Conservation (phyloP, 2,797 vertebrate genomes). For the Parauchenoglanis ngamensis region DNA sequence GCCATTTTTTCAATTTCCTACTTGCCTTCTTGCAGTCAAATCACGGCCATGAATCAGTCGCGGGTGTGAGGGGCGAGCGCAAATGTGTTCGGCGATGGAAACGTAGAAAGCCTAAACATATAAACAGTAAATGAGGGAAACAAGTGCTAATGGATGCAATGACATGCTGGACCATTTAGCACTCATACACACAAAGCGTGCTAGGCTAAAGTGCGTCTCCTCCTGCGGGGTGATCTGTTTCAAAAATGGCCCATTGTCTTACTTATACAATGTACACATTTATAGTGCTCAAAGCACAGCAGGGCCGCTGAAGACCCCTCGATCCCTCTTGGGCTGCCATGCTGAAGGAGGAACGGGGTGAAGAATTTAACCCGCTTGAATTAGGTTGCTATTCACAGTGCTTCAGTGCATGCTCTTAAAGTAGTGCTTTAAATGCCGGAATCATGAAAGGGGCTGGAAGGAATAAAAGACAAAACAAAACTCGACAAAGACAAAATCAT, state of each 20-base stretch:
- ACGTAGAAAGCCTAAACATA: conserved; percentile 62
- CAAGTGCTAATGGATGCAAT: neutral
- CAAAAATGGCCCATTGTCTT: neutral
- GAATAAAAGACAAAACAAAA: neutral
- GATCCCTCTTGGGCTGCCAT: conserved; percentile 3
- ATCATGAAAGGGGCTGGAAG: conserved; percentile 1
- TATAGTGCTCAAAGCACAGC: neutral
- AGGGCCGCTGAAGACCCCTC: neutral
- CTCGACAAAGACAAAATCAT: neutral
- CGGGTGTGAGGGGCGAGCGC: conserved; percentile 53
- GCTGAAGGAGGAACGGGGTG: neutral
- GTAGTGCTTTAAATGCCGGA: neutral
- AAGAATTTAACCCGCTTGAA: neutral
- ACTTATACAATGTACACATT: conserved; percentile 6
- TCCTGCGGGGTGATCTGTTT: neutral
- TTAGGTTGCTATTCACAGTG: conserved; percentile 13
- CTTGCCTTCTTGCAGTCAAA: conserved; percentile 80
- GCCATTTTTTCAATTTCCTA: conserved; percentile 82
- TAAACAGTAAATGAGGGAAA: conserved; percentile 53
- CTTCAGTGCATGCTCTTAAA: neutral
- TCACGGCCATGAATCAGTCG: conserved; percentile 79
- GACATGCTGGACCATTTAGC: neutral
- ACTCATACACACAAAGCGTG: neutral
- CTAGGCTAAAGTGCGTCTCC: conserved; percentile 4
- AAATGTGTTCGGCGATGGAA: conserved; percentile 72